Percentiles rank a stretch among this genome's conserved stretches.
These are phyloP conservation scores for Symphodus melops DNA, from an alignment of 2,113 vertebrate genomes.

Conservation along the genomic window DNA sequence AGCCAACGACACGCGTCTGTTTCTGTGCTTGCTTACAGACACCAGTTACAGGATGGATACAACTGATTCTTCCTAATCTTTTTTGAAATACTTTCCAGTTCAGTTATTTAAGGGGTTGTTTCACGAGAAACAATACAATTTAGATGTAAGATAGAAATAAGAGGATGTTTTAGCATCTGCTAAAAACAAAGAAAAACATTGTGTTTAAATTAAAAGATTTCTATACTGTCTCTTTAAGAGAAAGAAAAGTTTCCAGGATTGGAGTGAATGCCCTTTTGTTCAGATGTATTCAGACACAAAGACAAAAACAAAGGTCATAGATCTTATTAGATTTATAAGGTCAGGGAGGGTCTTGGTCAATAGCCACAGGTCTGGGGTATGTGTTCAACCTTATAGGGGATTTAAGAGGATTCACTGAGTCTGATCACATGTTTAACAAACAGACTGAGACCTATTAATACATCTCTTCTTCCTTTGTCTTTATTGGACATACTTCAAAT, in stretches of 20 bases:
- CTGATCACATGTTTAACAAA: background rate
- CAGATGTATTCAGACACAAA: background rate
- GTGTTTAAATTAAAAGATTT: background rate
- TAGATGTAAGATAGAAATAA: background rate
- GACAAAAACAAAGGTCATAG: background rate
- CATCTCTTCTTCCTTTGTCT: background rate
- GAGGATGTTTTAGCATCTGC: background rate
- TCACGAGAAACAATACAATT: background rate
- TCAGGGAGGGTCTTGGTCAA: background rate
- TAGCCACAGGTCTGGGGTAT: background rate
- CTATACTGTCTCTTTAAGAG: background rate
- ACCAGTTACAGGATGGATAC: background rate
- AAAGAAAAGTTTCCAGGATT: background rate
- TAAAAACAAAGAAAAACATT: background rate
- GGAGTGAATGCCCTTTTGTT: background rate
- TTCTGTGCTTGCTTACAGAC: slow-evolving; percentile 2
- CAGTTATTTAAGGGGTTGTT: background rate
- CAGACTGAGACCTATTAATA: background rate
- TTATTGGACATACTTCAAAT: background rate
- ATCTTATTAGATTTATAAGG: background rate
- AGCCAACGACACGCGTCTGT: background rate
- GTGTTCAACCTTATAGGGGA: background rate
- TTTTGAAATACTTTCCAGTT: too few relatives aligned
- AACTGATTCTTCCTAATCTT: background rate
- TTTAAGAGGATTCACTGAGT: background rate